These are phyloP conservation scores for Malurus alboscapulatus DNA, from an alignment of 2,113 vertebrate species.

Conservation along the genomic window DNA sequence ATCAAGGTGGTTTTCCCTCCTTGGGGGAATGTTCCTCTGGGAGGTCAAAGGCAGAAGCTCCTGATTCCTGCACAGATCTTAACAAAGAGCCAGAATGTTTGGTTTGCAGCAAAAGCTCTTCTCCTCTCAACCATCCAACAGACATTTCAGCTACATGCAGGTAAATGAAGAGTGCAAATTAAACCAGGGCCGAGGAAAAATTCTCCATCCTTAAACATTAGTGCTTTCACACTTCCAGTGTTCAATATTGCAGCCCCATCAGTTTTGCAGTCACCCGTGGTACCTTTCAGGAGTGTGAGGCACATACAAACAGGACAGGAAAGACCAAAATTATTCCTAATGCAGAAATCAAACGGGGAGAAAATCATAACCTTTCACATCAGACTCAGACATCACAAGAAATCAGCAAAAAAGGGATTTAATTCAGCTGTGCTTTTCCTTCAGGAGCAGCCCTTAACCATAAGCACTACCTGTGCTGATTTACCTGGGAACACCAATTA, in stretches of 20 bases:
- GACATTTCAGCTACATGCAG: not conserved
- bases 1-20: not conserved
- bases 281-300: not conserved
- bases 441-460: not conserved
- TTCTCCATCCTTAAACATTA: not conserved
- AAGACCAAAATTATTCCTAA: not conserved
- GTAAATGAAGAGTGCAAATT: constrained; percentile 18
- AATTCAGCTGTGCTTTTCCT: not conserved
- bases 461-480: constrained; percentile 28
- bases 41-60: not conserved
- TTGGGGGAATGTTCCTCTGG: not conserved
- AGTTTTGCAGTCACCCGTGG: not conserved
- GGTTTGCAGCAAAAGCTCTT: not conserved
- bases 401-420: not conserved
- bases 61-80: not conserved
- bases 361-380: not conserved
- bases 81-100: not conserved
- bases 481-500: constrained; percentile 50
- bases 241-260: not conserved
- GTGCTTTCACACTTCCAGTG: not conserved
- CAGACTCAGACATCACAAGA: not conserved
- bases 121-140: not conserved
- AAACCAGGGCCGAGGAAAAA: not conserved
- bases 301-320: not conserved
- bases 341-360: not conserved